phyloP scores from a whole-genome alignment of 2,888 invertebrate species.

The Lithodes maja region DNA sequence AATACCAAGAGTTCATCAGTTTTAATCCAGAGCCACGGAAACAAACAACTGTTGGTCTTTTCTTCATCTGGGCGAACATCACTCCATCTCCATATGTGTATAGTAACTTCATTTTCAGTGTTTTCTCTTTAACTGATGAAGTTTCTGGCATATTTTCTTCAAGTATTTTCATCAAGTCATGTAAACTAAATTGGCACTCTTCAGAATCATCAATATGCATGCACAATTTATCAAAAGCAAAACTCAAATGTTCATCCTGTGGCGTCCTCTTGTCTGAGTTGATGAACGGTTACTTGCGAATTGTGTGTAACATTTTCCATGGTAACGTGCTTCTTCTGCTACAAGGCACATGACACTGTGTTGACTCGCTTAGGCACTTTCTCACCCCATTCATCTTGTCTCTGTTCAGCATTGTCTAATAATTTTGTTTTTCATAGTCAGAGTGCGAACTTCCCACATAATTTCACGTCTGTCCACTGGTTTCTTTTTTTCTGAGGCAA shows the following conservation, averaged over 20 bases:
- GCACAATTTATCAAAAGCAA: constrained; percentile 74
- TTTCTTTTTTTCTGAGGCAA: constrained; percentile 18
- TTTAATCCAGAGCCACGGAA: constrained; percentile 24
- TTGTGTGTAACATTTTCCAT: constrained; percentile 73
- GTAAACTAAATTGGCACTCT: constrained; percentile 74
- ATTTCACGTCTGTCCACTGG: constrained; percentile 15
- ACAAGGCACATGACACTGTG: constrained; percentile 9
- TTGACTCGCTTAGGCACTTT: constrained; percentile 9
- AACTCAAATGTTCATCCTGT: constrained; percentile 74
- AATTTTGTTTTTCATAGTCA: constrained; percentile 35
- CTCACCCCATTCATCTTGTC: constrained; percentile 32
- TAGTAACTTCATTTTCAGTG: constrained; percentile 73
- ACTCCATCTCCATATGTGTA: constrained; percentile 73
- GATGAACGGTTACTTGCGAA: constrained; percentile 72
- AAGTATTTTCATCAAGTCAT: constrained; percentile 73
- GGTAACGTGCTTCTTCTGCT: constrained; percentile 64
- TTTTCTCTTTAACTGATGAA: constrained; percentile 74
- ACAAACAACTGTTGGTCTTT: constrained; percentile 70
- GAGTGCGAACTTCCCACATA: constrained; percentile 23
- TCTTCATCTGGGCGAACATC: constrained; percentile 73
- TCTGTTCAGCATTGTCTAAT: constrained; percentile 16
- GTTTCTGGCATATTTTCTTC: constrained; percentile 72
- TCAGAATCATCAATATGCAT: constrained; percentile 73
- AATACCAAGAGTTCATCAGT: constrained; percentile 67
- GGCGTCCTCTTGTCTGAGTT: constrained; percentile 73